These are phyloP conservation scores for Xyrauchen texanus DNA, from an alignment of 2,113 vertebrate genomes.

Conservation along the genomic window DNA sequence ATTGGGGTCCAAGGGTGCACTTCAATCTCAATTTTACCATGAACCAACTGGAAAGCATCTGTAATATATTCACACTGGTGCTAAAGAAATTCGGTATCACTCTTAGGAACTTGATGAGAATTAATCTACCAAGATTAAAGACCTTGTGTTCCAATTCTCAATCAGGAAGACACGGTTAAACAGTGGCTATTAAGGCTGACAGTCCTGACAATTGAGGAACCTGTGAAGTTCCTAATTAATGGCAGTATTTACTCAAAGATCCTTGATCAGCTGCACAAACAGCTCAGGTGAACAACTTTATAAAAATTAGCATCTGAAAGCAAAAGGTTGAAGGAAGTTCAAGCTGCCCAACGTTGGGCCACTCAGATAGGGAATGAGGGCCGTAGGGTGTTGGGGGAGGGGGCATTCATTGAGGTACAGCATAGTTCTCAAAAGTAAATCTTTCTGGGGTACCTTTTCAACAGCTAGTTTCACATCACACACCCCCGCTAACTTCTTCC, in stretches of 20 bases:
- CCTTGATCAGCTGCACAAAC: conserved; percentile 24
- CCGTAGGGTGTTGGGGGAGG: conserved; percentile 42
- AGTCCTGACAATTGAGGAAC: neutral
- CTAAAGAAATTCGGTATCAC: neutral
- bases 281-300: conserved; percentile 31
- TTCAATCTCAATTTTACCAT: neutral
- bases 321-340: conserved; percentile 50
- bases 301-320: conserved; percentile 56
- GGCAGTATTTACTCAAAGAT: neutral
- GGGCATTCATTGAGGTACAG: neutral
- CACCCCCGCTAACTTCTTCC: conserved; percentile 64
- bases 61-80: neutral
- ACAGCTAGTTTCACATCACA: conserved; percentile 59
- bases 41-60: neutral
- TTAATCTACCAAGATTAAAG: neutral
- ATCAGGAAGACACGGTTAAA: conserved; percentile 1
- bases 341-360: conserved; percentile 46
- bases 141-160: neutral
- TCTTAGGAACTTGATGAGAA: neutral
- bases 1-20: neutral
- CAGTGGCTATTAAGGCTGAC: conserved; percentile 15
- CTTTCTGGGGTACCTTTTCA: conserved; percentile 64
- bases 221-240: conserved; percentile 22
- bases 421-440: conserved; percentile 57
- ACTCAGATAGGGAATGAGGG: conserved; percentile 42